Evolutionary conservation across 1,140 invertebrate genomes (phyloP).

Genomic region (Thalassaphorura encarpata): DNA sequence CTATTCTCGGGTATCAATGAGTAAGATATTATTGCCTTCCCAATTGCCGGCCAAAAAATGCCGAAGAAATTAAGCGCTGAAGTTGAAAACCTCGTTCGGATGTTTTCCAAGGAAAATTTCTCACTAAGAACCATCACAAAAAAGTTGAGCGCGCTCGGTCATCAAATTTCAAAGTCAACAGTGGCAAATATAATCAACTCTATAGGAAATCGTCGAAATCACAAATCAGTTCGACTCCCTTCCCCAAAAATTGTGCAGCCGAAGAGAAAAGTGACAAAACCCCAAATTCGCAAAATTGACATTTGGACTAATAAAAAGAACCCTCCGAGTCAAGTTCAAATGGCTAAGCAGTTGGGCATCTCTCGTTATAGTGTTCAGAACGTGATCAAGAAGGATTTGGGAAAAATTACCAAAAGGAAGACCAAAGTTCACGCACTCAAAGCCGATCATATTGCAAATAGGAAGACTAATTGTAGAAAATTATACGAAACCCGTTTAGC

Average conservation of each 20-base stretch:
- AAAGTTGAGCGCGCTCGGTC: not conserved
- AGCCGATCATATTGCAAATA: not conserved
- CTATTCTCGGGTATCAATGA: no score
- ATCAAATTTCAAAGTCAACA: not conserved
- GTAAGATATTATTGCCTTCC: no score
- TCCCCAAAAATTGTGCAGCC: no score
- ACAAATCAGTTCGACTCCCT: not conserved
- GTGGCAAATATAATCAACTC: not conserved
- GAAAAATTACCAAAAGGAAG: no score
- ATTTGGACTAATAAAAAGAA: no score
- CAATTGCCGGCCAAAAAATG: no score
- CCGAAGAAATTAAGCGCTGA: not conserved
- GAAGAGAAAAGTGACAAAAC: no score
- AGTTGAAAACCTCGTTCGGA: not conserved
- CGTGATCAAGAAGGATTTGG: no score
- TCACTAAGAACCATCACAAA: not conserved
- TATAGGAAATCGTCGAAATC: not conserved
- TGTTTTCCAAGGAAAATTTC: not conserved
- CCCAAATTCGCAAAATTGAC: no score
- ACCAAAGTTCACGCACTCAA: not conserved
- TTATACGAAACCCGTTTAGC: constrained; percentile 5
- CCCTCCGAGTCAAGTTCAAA: no score
- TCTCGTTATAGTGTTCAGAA: no score
- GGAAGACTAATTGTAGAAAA: not conserved
- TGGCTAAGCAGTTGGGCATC: no score